phyloP scores from a whole-genome alignment of 2,888 invertebrate genomes.

The Thecocarcelia acutangulata region DNA sequence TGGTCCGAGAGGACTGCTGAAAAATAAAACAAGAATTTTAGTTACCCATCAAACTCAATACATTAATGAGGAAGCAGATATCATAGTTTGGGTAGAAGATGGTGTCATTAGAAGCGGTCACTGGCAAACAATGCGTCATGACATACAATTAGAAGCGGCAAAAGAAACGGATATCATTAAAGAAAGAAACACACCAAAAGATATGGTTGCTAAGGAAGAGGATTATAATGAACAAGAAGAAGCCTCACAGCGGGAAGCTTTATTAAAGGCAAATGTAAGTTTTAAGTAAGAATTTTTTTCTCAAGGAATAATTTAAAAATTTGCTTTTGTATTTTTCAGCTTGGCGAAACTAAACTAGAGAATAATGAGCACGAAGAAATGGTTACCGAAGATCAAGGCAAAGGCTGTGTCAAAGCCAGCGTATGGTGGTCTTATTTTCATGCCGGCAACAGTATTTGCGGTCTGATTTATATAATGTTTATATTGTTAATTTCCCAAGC shows the following conservation, averaged over 20 bases:
- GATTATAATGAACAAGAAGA: slow-evolving; percentile 70
- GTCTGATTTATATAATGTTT: slow-evolving; percentile 81
- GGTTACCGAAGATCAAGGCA: slow-evolving; percentile 80
- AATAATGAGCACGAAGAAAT: slow-evolving; percentile 74
- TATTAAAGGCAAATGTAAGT: slow-evolving; percentile 43
- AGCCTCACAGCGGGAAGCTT: slow-evolving; percentile 72
- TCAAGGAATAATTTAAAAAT: not conserved
- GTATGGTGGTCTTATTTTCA: slow-evolving; percentile 82
- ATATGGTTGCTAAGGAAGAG: not conserved
- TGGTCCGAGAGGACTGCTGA: slow-evolving; percentile 81
- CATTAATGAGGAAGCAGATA: slow-evolving; percentile 83
- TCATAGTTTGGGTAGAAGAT: slow-evolving; percentile 85
- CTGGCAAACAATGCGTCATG: slow-evolving; percentile 80
- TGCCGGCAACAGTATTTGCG: slow-evolving; percentile 82
- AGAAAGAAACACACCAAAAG: not conserved
- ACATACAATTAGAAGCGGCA: slow-evolving; percentile 73
- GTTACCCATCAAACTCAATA: slow-evolving; percentile 92
- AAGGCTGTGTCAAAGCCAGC: slow-evolving; percentile 79
- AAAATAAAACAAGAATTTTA: slow-evolving; percentile 86
- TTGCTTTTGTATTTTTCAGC: not conserved
- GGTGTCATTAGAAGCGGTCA: slow-evolving; percentile 82
- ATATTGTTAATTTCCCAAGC: slow-evolving; percentile 83
- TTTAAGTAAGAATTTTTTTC: not conserved
- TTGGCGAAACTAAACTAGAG: not conserved
- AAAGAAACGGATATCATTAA: slow-evolving; percentile 47